Evolutionary conservation across 2,888 invertebrate genomes (phyloP), one percentile per base, ranked within the genome.

Genomic region (Helobdella robusta): DNA sequence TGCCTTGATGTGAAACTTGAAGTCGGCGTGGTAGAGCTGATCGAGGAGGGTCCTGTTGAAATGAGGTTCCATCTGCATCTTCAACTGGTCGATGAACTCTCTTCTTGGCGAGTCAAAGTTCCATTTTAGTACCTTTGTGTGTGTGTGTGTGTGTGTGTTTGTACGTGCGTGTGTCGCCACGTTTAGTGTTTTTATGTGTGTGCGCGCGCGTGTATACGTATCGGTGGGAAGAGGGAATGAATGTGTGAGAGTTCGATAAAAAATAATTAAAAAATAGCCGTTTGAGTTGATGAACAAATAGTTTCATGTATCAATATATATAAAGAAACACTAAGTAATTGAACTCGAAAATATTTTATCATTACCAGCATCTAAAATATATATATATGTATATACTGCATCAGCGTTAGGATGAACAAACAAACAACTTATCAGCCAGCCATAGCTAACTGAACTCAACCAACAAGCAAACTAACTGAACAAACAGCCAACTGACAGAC

Each of bases 11-110:
- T 97, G 97, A 79, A 87, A 89, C 76, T 92, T 92, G 79, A 83
- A 98, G 81, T 98, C 97, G 68, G 85, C 84, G 78, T 95, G 92
- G 78, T 95, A 97, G 87, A 97, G 89, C 75, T 92, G 90, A 0
- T 86, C 84, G 75, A 92, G 85, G 3, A 97, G 83, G 64, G 85
- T 86, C 76, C 87, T 89, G 77, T 92, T 94, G 59, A 94, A 85
- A 68, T 89, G 89, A 0, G 91, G 91, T 30, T 85, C 84, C 91
- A 98, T 93, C 77, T 93, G 90, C 70, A 89, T 89, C 72, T 87
- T 88, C 58, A 98, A 81, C 69, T 94, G 85, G 23, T 92, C 91
- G 18, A 91, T 88, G 81, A 94, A 97, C 76, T 98, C 97, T 73
- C 89, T 89, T 32, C 92, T 84, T 0, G 97, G 94, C 0, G 88